A percentile compares a stretch with the other conserved stretches of the same genome.
Conservation (phyloP, 2,113 vertebrate species). For the Columba janthina region DNA sequence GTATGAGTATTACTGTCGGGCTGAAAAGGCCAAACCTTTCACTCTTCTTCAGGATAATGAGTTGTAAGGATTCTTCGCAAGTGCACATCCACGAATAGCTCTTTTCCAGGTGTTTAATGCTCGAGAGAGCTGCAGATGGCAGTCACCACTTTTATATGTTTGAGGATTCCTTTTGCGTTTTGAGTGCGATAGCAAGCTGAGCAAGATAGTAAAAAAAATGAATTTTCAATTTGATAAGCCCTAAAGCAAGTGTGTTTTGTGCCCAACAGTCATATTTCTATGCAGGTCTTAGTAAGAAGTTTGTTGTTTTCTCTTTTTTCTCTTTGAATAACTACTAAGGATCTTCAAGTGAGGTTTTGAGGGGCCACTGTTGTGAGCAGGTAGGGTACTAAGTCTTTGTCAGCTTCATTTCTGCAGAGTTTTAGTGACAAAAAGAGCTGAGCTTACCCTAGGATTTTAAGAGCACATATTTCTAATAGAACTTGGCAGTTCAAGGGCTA, state of each 20-base stretch:
- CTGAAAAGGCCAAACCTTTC: not conserved
- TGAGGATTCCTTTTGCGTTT: not conserved
- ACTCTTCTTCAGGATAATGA: not conserved
- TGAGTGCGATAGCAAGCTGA: not conserved
- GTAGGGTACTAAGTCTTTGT: not conserved
- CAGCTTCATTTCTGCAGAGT: not conserved
- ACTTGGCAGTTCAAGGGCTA: slow-evolving; percentile 76
- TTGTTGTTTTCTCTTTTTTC: not conserved
- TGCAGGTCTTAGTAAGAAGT: not conserved
- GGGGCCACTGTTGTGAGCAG: not conserved
- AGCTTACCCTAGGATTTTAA: slow-evolving; percentile 61
- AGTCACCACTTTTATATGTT: not conserved
- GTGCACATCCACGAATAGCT: not conserved
- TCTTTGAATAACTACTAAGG: not conserved
- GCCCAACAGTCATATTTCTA: not conserved
- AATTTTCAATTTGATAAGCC: not conserved
- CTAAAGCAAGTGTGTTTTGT: not conserved
- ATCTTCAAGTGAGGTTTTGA: not conserved
- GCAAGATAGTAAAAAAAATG: not conserved
- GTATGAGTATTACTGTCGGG: not conserved
- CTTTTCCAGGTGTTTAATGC: not conserved
- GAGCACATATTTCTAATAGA: slow-evolving; percentile 68
- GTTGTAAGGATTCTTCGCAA: not conserved
- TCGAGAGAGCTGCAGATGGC: not conserved
- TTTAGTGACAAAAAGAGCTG: slow-evolving; percentile 33